phyloP scores from a whole-genome alignment of 2,888 invertebrate species.

The Incurvaria masculella region DNA sequence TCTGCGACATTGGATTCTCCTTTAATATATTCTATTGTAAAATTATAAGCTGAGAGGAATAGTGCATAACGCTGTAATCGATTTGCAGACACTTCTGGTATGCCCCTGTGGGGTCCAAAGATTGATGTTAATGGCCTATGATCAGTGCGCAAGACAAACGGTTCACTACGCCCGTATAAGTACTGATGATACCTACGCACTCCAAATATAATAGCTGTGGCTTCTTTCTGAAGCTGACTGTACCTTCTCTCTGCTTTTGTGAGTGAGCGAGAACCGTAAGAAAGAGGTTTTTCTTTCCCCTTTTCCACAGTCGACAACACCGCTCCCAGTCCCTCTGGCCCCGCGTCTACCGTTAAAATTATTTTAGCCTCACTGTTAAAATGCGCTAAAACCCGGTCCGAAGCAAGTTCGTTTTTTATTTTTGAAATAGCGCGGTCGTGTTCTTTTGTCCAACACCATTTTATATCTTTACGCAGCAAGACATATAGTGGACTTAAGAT shows the following conservation, averaged over 20 bases:
- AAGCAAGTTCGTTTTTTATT: conserved; percentile 6
- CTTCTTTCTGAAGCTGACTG: conserved; percentile 20
- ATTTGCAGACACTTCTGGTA: too few relatives aligned
- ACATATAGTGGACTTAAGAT: conserved; percentile 8
- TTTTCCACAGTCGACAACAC: conserved; percentile 6
- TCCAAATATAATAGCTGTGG: conserved; percentile 19
- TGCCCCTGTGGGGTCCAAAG: conserved; percentile 16
- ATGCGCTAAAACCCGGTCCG: conserved; percentile 12
- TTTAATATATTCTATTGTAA: too few relatives aligned
- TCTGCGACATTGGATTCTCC: too few relatives aligned
- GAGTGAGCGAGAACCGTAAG: conserved; percentile 15
- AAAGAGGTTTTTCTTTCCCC: conserved; percentile 9
- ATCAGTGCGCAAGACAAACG: conserved; percentile 18
- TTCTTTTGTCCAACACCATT: conserved; percentile 6
- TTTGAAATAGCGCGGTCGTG: conserved; percentile 1
- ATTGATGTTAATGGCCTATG: conserved; percentile 20
- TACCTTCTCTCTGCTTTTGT: conserved; percentile 16
- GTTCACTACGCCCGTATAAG: conserved; percentile 17
- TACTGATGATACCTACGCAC: conserved; percentile 18
- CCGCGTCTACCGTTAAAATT: conserved; percentile 11
- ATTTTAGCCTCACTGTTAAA: conserved; percentile 10
- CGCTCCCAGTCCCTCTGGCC: conserved; percentile 11
- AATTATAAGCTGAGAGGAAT: too few relatives aligned
- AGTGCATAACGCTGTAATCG: too few relatives aligned
- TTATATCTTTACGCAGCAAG: background rate